phyloP scores from a whole-genome alignment of 1,140 invertebrate genomes.

The Drosophila malerkotliana region DNA sequence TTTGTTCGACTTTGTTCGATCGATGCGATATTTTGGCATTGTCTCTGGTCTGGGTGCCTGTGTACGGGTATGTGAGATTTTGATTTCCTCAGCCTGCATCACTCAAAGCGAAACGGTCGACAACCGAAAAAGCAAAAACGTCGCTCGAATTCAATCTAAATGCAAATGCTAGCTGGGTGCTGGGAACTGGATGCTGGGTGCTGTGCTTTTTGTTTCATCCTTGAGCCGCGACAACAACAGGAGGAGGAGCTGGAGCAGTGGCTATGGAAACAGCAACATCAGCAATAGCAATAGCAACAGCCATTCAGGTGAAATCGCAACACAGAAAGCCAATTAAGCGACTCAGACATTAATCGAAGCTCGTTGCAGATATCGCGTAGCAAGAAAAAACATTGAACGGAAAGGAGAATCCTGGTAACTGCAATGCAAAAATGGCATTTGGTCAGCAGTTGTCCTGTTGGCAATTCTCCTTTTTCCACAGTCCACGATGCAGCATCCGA shows the following conservation, averaged over 20 bases:
- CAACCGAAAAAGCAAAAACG: conserved; percentile 36
- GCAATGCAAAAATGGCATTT: conserved; percentile 51
- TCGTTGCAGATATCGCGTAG: conserved; percentile 40
- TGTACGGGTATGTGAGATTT: conserved; percentile 43
- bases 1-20: conserved; percentile 18
- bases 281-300: conserved; percentile 18
- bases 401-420: conserved; percentile 15
- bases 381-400: conserved; percentile 11
- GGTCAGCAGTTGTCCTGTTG: conserved; percentile 3
- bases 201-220: conserved; percentile 64
- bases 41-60: conserved; percentile 16
- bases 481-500: not conserved
- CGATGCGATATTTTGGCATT: conserved; percentile 38
- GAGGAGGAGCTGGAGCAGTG: not conserved
- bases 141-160: conserved; percentile 77
- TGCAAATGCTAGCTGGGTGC: conserved; percentile 66
- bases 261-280: conserved; percentile 9
- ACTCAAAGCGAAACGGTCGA: conserved; percentile 42
- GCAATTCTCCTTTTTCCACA: not conserved
- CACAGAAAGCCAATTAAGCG: conserved; percentile 79
- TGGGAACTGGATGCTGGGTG: conserved; percentile 35
- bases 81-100: conserved; percentile 74
- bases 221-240: conserved; percentile 37
- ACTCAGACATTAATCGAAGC: conserved; percentile 69
- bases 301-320: conserved; percentile 70